A percentile compares a stretch with the other conserved stretches of the same genome.
phyloP scores from a whole-genome alignment of 2,113 vertebrate species.

The Rattus norvegicus region DNA sequence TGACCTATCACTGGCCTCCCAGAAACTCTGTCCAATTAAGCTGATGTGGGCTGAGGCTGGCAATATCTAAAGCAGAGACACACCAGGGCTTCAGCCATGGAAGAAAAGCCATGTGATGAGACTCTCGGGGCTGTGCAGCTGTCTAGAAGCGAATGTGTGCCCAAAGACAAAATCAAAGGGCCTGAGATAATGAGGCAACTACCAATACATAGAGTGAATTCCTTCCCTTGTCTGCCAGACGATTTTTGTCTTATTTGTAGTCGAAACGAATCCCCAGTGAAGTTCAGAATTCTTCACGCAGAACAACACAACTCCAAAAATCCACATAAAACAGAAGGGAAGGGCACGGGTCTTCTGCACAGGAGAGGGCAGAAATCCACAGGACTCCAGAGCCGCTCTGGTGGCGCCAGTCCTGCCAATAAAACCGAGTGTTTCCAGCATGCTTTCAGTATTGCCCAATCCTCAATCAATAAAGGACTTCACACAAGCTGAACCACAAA shows the following conservation, averaged over 20 bases:
- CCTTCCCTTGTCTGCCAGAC: not conserved
- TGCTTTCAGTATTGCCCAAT: not conserved
- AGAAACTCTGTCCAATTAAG: not conserved
- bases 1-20: not conserved
- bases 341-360: not conserved
- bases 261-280: conserved; percentile 41
- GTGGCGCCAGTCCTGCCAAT: conserved; percentile 9
- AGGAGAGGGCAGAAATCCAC: conserved; percentile 16
- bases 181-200: conserved; percentile 30
- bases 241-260: conserved; percentile 54
- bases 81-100: not conserved
- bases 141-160: not conserved
- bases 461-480: not conserved
- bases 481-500: not conserved
- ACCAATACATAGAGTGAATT: not conserved
- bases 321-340: not conserved
- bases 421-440: not conserved
- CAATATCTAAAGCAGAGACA: not conserved
- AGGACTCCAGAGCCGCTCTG: not conserved
- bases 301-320: conserved; percentile 42
- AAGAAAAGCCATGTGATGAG: not conserved
- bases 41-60: not conserved
- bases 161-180: conserved; percentile 36
- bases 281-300: conserved; percentile 62
- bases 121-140: not conserved